phyloP scores from a whole-genome alignment of 2,113 vertebrate species.

The Ciconia maguari region DNA sequence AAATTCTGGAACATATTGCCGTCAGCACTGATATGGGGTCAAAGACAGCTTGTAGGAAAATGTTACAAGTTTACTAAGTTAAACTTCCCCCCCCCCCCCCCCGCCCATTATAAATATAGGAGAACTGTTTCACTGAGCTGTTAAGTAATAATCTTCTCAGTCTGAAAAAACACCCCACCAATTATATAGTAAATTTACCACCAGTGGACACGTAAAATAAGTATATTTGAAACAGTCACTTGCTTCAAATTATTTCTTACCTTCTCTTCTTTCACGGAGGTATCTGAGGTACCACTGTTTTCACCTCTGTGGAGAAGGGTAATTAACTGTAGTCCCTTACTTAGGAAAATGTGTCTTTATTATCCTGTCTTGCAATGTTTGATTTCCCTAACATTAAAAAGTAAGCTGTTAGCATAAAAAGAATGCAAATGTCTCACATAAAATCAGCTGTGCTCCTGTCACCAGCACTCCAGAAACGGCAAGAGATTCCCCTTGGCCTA shows the following conservation, averaged over 20 bases:
- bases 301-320: background rate
- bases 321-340: background rate
- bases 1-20: background rate
- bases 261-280: background rate
- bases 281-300: background rate
- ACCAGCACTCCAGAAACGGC: background rate
- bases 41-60: background rate
- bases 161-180: background rate
- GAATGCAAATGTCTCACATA: background rate
- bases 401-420: background rate
- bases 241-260: background rate
- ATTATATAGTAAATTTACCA: background rate
- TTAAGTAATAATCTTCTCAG: background rate
- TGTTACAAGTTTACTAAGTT: background rate
- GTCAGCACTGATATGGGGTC: background rate
- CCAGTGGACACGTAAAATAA: background rate
- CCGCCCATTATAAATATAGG: background rate
- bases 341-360: background rate
- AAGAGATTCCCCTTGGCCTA: background rate
- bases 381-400: background rate
- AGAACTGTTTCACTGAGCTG: background rate
- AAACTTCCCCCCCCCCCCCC: accelerated
- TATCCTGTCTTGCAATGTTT: background rate
- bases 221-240: background rate
- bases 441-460: constrained; percentile 2